A percentile compares a stretch with the other conserved stretches of the same genome.
Conservation (phyloP, 2,113 vertebrate species). For the Myocastor coypus region DNA sequence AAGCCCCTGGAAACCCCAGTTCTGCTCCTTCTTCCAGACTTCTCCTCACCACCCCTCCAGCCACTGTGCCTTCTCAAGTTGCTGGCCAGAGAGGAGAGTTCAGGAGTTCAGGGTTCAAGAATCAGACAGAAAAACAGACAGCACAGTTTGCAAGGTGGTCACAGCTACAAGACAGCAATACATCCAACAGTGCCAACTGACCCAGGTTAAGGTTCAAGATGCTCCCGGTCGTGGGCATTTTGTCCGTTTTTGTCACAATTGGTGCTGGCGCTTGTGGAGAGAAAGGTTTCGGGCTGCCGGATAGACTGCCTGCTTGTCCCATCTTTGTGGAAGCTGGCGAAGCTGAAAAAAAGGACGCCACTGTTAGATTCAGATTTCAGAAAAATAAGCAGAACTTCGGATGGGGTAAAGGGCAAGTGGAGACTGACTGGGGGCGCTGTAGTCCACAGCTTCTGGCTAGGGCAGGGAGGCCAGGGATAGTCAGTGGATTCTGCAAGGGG, state of each 20-base stretch:
- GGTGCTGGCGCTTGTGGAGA: slow-evolving; percentile 91
- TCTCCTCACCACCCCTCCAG: background rate
- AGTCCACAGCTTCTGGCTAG: rapidly evolving
- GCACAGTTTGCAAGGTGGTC: background rate
- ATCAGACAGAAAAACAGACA: background rate
- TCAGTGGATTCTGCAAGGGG: background rate
- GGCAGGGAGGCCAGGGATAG: rapidly evolving
- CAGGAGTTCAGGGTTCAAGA: background rate
- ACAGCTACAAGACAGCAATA: background rate
- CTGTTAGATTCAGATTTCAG: slow-evolving; percentile 62
- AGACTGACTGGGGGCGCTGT: background rate
- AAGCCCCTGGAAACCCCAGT: background rate
- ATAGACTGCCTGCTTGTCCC: slow-evolving; percentile 91
- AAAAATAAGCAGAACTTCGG: background rate
- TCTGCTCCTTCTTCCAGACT: background rate
- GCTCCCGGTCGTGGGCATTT: slow-evolving; percentile 92
- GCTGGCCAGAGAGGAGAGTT: background rate
- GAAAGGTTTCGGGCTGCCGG: slow-evolving; percentile 95
- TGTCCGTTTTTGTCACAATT: slow-evolving; percentile 91
- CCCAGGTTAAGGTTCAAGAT: slow-evolving; percentile 98
- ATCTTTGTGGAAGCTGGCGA: slow-evolving; percentile 94
- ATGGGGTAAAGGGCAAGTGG: no score
- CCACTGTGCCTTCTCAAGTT: background rate
- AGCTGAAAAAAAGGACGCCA: slow-evolving; percentile 87
- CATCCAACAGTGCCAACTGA: slow-evolving; percentile 84